A percentile compares a stretch with the other conserved stretches of the same genome.
Conservation (phyloP, 2,113 vertebrate genomes). For the Scomber colias region DNA sequence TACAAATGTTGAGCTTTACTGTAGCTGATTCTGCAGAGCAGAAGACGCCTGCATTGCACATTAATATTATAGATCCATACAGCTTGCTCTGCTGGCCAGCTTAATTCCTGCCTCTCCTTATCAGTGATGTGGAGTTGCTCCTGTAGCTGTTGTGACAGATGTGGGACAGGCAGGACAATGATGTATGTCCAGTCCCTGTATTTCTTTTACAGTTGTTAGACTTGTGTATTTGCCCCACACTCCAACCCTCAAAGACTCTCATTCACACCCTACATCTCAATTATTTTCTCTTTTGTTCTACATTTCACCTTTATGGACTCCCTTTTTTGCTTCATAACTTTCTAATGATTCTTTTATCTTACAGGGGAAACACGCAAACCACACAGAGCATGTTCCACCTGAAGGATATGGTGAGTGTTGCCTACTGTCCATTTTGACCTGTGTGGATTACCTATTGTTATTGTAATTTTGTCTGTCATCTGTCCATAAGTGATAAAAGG, state of each 20-base stretch:
- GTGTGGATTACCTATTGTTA: background rate
- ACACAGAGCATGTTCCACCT: conserved; percentile 93
- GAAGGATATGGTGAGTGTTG: conserved; percentile 94
- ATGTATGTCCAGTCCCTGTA: background rate
- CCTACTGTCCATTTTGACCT: background rate
- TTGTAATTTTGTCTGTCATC: too few species aligned
- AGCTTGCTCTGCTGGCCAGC: background rate
- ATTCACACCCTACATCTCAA: background rate
- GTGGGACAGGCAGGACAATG: background rate
- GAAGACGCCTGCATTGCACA: background rate
- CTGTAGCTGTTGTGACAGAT: conserved; percentile 19
- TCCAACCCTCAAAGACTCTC: background rate
- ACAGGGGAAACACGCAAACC: conserved; percentile 94
- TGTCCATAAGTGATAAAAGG: too few species aligned
- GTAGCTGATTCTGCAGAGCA: background rate
- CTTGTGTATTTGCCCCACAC: background rate
- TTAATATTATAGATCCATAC: background rate
- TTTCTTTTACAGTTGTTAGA: background rate
- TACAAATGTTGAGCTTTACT: background rate
- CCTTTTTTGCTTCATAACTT: conserved; percentile 6
- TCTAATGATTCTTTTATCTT: conserved; percentile 35
- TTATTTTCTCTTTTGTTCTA: background rate
- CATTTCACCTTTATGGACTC: background rate
- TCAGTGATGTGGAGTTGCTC: background rate
- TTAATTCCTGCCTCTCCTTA: background rate